Evolutionary conservation across 53 echinoderm and acorn worm species (phyloP).

Genomic region (Crossaster papposus): DNA sequence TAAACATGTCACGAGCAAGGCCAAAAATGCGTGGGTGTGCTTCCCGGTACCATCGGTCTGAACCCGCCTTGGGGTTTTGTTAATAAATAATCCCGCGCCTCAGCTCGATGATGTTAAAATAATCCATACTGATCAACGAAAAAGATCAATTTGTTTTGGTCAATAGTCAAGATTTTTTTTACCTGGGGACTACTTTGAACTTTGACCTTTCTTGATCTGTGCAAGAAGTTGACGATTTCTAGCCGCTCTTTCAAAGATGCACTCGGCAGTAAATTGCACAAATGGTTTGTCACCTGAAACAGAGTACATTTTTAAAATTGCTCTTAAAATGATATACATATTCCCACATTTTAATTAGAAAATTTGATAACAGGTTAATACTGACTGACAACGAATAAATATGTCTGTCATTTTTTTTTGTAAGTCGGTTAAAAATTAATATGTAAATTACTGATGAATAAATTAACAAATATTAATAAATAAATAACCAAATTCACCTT

Average conservation of each 20-base stretch:
- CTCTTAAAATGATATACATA: background rate
- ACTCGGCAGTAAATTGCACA: slow-evolving; percentile 7
- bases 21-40: too few species aligned
- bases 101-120: too few species aligned
- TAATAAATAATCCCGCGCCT: too few species aligned
- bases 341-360: background rate
- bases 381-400: too few species aligned
- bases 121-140: too few species aligned
- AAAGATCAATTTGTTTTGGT: background rate
- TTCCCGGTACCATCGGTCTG: too few species aligned
- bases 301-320: background rate
- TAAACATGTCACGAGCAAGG: too few species aligned
- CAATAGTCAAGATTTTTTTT: background rate
- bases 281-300: background rate
- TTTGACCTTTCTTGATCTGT: slow-evolving; percentile 57
- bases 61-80: too few species aligned
- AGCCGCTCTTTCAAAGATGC: slow-evolving; percentile 26
- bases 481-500: slow-evolving; percentile 20
- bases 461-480: background rate
- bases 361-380: background rate
- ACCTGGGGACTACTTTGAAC: slow-evolving; percentile 52
- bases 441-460: background rate
- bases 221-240: slow-evolving; percentile 31
- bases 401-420: background rate
- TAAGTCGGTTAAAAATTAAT: background rate